These are phyloP conservation scores for Lithodes maja DNA, from an alignment of 2,888 invertebrate genomes.

Conservation along the genomic window DNA sequence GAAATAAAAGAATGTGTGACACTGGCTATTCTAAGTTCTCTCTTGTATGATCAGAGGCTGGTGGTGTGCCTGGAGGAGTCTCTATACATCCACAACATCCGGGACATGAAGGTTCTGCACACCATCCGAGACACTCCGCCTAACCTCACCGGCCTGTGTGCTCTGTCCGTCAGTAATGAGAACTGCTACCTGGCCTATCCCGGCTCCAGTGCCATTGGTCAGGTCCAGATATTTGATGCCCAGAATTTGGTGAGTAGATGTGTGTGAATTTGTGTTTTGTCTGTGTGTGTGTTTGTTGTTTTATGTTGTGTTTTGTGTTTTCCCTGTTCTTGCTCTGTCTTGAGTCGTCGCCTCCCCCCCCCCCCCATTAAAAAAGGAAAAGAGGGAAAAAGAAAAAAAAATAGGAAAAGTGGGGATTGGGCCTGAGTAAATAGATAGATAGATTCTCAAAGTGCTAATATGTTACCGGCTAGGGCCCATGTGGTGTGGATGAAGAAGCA, in stretches of 20 bases:
- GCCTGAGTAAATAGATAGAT: too few species aligned
- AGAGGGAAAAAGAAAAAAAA: too few species aligned
- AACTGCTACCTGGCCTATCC: constrained; percentile 97
- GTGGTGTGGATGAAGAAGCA: too few species aligned
- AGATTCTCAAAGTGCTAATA: too few species aligned
- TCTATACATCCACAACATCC: constrained; percentile 79
- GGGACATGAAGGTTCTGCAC: constrained; percentile 78
- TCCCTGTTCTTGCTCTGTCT: neutral
- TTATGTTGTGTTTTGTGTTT: neutral
- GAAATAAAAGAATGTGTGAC: too few species aligned
- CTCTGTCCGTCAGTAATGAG: constrained; percentile 90
- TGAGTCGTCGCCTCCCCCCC: neutral
- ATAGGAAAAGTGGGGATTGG: too few species aligned
- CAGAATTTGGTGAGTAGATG: constrained; percentile 83
- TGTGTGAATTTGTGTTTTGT: neutral
- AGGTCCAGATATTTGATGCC: constrained; percentile 96
- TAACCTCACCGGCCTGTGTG: constrained; percentile 94
- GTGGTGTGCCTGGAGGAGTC: constrained; percentile 79
- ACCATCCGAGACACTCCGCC: constrained; percentile 93
- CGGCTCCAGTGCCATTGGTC: constrained; percentile 93
- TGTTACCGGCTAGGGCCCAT: too few species aligned
- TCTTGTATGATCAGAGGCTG: constrained; percentile 75
- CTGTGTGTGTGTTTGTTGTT: neutral
- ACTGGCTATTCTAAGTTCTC: too few species aligned
- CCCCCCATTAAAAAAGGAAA: too few species aligned